These are phyloP conservation scores for Oceanodroma tethys DNA, from an alignment of 2,113 vertebrate genomes.

Conservation along the genomic window DNA sequence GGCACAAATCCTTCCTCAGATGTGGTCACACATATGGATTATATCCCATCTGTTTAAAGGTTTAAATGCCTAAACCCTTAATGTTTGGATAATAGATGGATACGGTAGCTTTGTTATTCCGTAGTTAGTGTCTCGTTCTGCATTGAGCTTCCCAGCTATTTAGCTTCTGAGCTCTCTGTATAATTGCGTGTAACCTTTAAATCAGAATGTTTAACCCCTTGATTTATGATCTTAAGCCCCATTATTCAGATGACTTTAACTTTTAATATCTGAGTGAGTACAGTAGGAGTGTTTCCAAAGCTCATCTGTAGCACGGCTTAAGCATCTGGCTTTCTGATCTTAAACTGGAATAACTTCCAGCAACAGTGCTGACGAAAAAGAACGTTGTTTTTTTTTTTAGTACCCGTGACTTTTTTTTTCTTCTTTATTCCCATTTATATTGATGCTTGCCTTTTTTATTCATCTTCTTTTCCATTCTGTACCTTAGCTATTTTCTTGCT, in stretches of 20 bases:
- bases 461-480: neutral
- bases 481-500: neutral
- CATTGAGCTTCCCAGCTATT: neutral
- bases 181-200: conserved; percentile 54
- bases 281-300: neutral
- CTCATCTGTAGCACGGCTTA: neutral
- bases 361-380: neutral
- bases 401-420: neutral
- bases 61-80: conserved; percentile 31
- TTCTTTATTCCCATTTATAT: neutral
- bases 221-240: conserved; percentile 54
- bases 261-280: neutral
- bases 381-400: neutral
- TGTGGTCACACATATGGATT: conserved; percentile 58
- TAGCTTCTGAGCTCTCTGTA: conserved; percentile 12
- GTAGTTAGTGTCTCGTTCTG: neutral
- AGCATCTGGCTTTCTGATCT: conserved; percentile 44
- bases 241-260: conserved; percentile 34
- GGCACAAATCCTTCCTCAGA: conserved; percentile 53
- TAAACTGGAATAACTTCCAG: conserved; percentile 27
- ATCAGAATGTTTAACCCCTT: conserved; percentile 43
- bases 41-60: conserved; percentile 55
- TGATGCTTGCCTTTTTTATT: neutral
- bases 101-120: conserved; percentile 36
- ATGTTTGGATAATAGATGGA: conserved; percentile 20